These are phyloP conservation scores for Centropyge bicolor DNA, from an alignment of 2,797 vertebrate genomes.

Conservation along the genomic window DNA sequence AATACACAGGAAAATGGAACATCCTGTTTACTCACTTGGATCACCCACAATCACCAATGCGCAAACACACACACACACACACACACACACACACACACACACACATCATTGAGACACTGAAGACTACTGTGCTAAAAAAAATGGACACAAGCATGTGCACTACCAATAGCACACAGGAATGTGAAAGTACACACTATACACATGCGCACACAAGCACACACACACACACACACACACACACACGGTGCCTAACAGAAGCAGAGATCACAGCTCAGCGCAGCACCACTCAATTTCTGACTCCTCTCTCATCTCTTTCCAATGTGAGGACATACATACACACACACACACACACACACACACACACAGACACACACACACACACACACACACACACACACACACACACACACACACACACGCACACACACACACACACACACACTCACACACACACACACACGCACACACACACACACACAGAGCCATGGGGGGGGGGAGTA, in stretches of 20 bases:
- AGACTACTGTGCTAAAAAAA: background rate
- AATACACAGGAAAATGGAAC: background rate
- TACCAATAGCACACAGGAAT: background rate
- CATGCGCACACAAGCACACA: conserved; percentile 1
- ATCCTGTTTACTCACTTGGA: conserved; percentile 1
- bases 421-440: background rate
- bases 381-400: background rate
- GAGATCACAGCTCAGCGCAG: conserved; percentile 36
- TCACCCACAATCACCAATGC: background rate
- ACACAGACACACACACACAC: background rate
- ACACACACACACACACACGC: background rate
- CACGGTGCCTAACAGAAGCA: conserved; percentile 10
- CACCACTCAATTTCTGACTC: conserved; percentile 24
- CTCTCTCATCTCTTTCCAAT: conserved; percentile 44
- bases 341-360: background rate
- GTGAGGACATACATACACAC: background rate
- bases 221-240: conserved; percentile 8
- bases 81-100: background rate
- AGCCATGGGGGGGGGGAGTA: background rate
- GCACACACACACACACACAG: background rate
- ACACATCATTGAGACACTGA: background rate
- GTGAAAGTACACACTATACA: background rate
- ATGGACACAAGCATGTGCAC: background rate
- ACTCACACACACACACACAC: background rate
- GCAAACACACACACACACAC: background rate